Evolutionary conservation across 2,888 invertebrate genomes (phyloP).

Genomic region (Drosophila merina): DNA sequence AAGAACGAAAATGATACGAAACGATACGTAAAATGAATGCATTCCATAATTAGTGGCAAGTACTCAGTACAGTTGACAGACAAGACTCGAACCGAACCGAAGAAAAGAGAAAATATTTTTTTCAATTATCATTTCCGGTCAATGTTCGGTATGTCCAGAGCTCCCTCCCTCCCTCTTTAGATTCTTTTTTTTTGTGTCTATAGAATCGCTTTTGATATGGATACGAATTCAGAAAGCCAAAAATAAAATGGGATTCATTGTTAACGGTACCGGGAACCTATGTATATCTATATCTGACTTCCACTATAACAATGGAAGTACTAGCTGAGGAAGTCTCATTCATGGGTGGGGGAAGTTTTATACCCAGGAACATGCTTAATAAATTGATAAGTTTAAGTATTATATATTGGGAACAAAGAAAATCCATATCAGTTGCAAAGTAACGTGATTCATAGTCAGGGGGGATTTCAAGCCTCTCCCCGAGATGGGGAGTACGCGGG

Average conservation of each 20-base stretch:
- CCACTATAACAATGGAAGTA: slow-evolving; percentile 33
- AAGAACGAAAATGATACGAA: slow-evolving; percentile 68
- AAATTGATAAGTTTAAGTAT: slow-evolving; percentile 57
- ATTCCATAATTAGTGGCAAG: slow-evolving; percentile 74
- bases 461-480: neutral
- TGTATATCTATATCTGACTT: slow-evolving; percentile 5
- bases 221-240: slow-evolving; percentile 40
- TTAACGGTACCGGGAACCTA: slow-evolving; percentile 52
- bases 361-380: slow-evolving; percentile 34
- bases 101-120: slow-evolving; percentile 66
- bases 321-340: slow-evolving; percentile 58
- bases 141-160: slow-evolving; percentile 30
- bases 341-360: slow-evolving; percentile 9
- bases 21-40: slow-evolving; percentile 70
- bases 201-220: slow-evolving; percentile 47
- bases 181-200: slow-evolving; percentile 11
- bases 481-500: slow-evolving; percentile 7
- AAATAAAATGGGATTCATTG: slow-evolving; percentile 36
- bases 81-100: slow-evolving; percentile 44
- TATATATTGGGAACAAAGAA: slow-evolving; percentile 49
- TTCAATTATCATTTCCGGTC: slow-evolving; percentile 78
- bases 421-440: slow-evolving; percentile 56
- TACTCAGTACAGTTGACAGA: neutral
- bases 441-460: slow-evolving; percentile 17
- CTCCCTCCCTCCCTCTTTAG: neutral